Conservation (phyloP, 2,797 vertebrate species). For the Babyrousa celebensis region DNA sequence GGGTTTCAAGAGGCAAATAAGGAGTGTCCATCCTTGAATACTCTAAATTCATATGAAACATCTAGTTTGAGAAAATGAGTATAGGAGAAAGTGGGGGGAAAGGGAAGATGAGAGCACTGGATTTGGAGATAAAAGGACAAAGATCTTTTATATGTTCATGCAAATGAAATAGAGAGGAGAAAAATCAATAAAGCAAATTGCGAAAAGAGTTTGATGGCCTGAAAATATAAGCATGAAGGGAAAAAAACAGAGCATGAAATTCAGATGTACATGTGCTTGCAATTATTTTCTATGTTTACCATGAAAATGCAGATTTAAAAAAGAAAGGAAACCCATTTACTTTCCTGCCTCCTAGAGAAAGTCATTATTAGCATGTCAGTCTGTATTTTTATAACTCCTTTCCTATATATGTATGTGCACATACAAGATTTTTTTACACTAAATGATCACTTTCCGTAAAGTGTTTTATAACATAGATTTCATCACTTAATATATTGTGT, state of each 20-base stretch:
- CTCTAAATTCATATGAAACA: slow-evolving; percentile 66
- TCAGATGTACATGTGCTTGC: background rate
- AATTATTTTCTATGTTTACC: slow-evolving; percentile 41
- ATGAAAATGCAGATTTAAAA: slow-evolving; percentile 35
- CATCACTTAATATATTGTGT: slow-evolving; percentile 7
- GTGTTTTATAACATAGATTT: background rate
- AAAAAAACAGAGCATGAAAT: slow-evolving; percentile 48
- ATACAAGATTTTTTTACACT: background rate
- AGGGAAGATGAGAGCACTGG: background rate
- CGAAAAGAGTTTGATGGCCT: background rate
- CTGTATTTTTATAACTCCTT: slow-evolving; percentile 11
- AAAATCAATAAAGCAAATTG: slow-evolving; percentile 26
- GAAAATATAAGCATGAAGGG: slow-evolving; percentile 62
- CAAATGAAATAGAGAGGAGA: slow-evolving; percentile 54
- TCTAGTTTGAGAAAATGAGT: slow-evolving; percentile 43
- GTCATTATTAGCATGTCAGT: background rate
- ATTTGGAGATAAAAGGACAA: slow-evolving; percentile 53
- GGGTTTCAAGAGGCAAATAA: slow-evolving; percentile 76
- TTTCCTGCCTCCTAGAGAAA: slow-evolving; percentile 21
- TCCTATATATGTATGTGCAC: background rate
- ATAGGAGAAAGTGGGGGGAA: background rate
- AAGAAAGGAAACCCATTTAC: slow-evolving; percentile 1
- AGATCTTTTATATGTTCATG: slow-evolving; percentile 39
- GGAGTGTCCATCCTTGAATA: slow-evolving; percentile 65
- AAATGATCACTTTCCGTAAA: background rate